These are phyloP conservation scores for Psophia crepitans DNA, from an alignment of 2,113 vertebrate species.

Conservation along the genomic window DNA sequence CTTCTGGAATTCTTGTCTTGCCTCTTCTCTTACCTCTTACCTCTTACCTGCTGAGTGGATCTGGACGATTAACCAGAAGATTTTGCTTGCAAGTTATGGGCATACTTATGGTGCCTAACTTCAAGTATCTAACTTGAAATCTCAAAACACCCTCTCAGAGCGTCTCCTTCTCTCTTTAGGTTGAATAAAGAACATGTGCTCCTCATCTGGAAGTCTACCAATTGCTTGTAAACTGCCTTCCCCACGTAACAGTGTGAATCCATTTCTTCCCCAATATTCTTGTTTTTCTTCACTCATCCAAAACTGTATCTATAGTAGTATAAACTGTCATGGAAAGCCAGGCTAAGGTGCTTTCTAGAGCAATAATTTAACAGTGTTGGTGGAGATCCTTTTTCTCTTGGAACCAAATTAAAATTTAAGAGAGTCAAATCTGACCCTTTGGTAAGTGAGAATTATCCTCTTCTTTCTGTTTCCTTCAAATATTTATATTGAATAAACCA, in stretches of 20 bases:
- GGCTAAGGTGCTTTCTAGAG: neutral
- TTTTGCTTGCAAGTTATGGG: neutral
- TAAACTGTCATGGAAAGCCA: neutral
- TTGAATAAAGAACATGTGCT: neutral
- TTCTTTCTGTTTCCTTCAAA: constrained; percentile 8
- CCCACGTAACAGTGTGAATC: neutral
- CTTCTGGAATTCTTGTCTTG: neutral
- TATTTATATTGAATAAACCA: constrained; percentile 48
- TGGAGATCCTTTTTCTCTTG: neutral
- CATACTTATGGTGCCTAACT: neutral
- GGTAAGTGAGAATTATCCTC: neutral
- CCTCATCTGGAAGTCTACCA: neutral
- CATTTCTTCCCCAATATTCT: neutral
- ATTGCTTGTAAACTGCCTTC: neutral
- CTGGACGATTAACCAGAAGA: neutral
- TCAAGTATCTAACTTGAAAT: neutral
- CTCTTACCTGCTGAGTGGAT: neutral
- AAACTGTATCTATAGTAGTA: neutral
- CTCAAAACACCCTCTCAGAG: neutral
- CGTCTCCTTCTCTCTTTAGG: neutral
- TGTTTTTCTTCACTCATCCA: neutral
- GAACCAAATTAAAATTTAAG: neutral
- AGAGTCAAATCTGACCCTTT: neutral
- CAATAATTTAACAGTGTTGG: neutral
- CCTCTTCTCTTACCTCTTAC: neutral